phyloP scores from a whole-genome alignment of 2,113 vertebrate species.

The Carlito syrichta region DNA sequence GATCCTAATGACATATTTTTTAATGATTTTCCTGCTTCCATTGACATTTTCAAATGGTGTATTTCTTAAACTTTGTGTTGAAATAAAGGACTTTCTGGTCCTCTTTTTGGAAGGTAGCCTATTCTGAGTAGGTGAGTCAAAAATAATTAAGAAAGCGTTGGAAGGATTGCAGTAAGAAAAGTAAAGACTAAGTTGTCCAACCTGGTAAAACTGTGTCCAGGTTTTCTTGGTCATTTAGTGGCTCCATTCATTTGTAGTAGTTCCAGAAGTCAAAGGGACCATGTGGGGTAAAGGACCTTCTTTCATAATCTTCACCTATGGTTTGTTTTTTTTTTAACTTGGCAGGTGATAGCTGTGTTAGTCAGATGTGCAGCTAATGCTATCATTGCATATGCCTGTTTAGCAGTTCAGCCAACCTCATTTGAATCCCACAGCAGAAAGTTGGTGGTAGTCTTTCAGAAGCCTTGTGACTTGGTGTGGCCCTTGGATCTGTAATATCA shows the following conservation, averaged over 20 bases:
- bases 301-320: not conserved
- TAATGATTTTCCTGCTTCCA: not conserved
- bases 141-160: not conserved
- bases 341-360: not conserved
- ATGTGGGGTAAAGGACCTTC: not conserved
- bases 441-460: accelerated
- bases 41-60: not conserved
- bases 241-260: not conserved
- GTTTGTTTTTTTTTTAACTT: not conserved
- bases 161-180: not conserved
- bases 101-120: not conserved
- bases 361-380: not conserved
- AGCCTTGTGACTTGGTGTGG: not conserved
- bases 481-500: no score
- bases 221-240: not conserved
- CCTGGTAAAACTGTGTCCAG: not conserved
- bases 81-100: not conserved
- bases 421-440: not conserved
- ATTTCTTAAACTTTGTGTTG: conserved; percentile 18
- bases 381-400: not conserved
- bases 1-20: not conserved
- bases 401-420: not conserved
- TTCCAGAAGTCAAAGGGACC: not conserved
- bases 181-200: not conserved
- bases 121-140: not conserved